These are phyloP conservation scores for Heliconius congener DNA, from an alignment of 1,140 invertebrate species.

Conservation along the genomic window DNA sequence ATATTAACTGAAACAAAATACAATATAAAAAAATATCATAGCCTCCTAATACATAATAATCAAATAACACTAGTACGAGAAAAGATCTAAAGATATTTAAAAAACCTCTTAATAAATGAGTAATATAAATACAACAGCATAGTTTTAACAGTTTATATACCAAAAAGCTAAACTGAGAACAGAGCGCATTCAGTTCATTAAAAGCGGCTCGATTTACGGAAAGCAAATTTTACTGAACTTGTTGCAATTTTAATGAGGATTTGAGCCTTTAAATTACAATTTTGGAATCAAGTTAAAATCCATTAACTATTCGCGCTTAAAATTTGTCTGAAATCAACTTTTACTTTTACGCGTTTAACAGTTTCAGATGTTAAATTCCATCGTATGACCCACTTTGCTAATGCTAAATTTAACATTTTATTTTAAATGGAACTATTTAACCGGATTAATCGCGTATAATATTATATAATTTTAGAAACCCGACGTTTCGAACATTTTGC, in stretches of 20 bases:
- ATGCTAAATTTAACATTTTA: neutral
- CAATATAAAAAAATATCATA: too few relatives aligned
- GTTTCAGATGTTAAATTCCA: slow-evolving; percentile 33
- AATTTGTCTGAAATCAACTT: slow-evolving; percentile 67
- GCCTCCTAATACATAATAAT: too few relatives aligned
- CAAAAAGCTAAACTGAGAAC: neutral
- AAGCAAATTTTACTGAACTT: slow-evolving; percentile 60
- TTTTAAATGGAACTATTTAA: too few relatives aligned
- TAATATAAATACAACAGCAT: too few relatives aligned
- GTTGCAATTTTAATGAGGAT: slow-evolving; percentile 62
- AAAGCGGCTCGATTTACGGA: neutral
- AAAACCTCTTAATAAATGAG: too few relatives aligned
- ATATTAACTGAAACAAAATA: too few relatives aligned
- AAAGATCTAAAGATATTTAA: too few relatives aligned
- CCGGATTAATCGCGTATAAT: too few relatives aligned
- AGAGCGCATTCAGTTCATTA: neutral
- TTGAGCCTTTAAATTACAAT: slow-evolving; percentile 59
- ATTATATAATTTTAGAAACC: too few relatives aligned
- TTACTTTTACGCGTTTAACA: slow-evolving; percentile 57
- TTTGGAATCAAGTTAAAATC: slow-evolving; percentile 71
- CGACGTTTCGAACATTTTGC: too few relatives aligned
- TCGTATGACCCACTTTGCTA: slow-evolving; percentile 27
- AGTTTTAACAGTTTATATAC: neutral
- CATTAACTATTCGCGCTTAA: slow-evolving; percentile 71
- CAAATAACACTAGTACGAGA: too few relatives aligned